These are phyloP conservation scores for Pangasius djambal DNA, from an alignment of 2,797 vertebrate genomes.

Conservation along the genomic window DNA sequence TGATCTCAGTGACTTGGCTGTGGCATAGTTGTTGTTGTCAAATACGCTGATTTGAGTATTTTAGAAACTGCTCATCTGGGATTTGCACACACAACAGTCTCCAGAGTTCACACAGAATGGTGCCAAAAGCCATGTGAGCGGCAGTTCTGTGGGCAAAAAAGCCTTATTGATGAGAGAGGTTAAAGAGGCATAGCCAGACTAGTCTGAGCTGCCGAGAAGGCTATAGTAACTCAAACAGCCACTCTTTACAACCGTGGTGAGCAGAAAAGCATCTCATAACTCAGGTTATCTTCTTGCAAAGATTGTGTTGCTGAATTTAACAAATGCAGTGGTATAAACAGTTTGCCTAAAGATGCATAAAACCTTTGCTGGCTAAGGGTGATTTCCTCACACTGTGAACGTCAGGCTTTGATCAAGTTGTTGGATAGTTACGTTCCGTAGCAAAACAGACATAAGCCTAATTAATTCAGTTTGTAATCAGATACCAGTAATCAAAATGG, in stretches of 20 bases:
- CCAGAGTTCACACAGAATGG: not conserved
- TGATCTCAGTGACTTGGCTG: not conserved
- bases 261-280: not conserved
- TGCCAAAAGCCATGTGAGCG: not conserved
- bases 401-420: not conserved
- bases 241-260: not conserved
- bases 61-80: not conserved
- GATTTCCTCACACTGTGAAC: not conserved
- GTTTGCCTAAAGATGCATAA: not conserved
- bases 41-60: not conserved
- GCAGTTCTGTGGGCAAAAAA: not conserved
- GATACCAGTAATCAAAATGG: not conserved
- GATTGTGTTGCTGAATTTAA: not conserved
- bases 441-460: not conserved
- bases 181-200: not conserved
- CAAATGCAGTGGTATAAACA: not conserved
- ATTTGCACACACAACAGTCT: not conserved
- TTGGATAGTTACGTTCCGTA: not conserved
- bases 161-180: not conserved
- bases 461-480: not conserved
- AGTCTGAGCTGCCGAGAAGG: not conserved
- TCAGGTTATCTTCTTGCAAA: not conserved
- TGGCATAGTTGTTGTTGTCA: not conserved
- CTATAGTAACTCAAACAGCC: not conserved
- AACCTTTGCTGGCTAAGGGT: not conserved